Percentiles rank a stretch among this genome's conserved stretches.
These are phyloP conservation scores for Drosophila rubida DNA, from an alignment of 2,888 invertebrate species.

Conservation along the genomic window DNA sequence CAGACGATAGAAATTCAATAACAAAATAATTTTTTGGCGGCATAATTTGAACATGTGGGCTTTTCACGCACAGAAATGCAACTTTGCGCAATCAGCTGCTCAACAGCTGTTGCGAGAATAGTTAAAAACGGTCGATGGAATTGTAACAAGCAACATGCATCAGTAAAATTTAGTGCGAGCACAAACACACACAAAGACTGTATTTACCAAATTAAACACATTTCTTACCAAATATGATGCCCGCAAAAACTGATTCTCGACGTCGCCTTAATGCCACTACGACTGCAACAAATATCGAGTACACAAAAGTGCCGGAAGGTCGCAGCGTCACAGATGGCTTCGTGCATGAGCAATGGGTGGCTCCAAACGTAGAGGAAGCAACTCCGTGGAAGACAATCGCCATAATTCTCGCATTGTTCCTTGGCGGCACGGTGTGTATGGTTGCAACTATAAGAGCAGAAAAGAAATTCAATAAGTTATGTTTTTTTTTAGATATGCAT, in stretches of 20 bases:
- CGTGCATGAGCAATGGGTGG: conserved; percentile 63
- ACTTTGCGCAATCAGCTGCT: conserved; percentile 40
- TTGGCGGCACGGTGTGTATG: conserved; percentile 54
- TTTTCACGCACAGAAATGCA: conserved; percentile 13
- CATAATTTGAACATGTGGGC: conserved; percentile 4
- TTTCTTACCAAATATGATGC: conserved; percentile 48
- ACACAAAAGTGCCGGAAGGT: conserved; percentile 38
- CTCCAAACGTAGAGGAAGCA: conserved; percentile 19
- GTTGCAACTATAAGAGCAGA: not conserved
- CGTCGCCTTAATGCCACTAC: conserved; percentile 49
- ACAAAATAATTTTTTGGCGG: not conserved
- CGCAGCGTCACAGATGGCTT: conserved; percentile 58
- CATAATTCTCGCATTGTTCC: conserved; percentile 57
- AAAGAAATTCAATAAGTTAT: not conserved
- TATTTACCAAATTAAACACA: not conserved
- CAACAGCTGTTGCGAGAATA: conserved; percentile 7
- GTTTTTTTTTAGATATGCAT: conserved; percentile 52
- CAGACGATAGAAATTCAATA: not conserved
- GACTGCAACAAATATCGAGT: conserved; percentile 10
- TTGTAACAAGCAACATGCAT: not conserved
- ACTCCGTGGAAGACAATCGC: conserved; percentile 68
- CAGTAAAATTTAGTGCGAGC: not conserved
- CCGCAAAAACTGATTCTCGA: conserved; percentile 57
- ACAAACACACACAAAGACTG: not conserved
- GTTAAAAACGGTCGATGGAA: conserved; percentile 1